Evolutionary conservation across 2,797 vertebrate species (phyloP).

Genomic region (Sandelia bainsii): DNA sequence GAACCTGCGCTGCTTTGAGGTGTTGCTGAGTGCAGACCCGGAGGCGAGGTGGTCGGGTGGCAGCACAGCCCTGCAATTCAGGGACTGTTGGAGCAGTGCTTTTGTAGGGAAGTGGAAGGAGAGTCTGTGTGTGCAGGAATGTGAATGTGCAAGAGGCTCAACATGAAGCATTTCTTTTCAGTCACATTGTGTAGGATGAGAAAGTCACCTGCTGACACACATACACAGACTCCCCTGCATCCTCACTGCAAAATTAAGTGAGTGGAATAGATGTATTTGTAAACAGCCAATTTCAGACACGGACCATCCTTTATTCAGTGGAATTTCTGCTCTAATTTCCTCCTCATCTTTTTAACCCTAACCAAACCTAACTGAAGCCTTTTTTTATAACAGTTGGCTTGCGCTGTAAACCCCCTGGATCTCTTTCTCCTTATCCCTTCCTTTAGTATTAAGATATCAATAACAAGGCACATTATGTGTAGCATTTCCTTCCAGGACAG

Average conservation of each 20-base stretch:
- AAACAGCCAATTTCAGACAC: constrained; percentile 36
- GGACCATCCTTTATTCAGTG: constrained; percentile 21
- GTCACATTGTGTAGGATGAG: constrained; percentile 39
- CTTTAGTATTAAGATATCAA: constrained; percentile 73
- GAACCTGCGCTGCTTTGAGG: constrained; percentile 54
- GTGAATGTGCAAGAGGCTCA: constrained; percentile 44
- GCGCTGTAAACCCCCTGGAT: constrained; percentile 44
- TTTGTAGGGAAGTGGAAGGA: constrained; percentile 49
- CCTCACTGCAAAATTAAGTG: constrained; percentile 45
- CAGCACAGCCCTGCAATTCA: constrained; percentile 61
- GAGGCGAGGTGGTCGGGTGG: constrained; percentile 48
- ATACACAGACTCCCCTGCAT: constrained; percentile 35
- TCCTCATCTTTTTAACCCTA: constrained; percentile 27
- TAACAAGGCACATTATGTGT: constrained; percentile 77
- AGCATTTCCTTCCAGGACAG: constrained; percentile 70
- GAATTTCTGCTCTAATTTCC: constrained; percentile 25
- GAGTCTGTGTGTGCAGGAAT: constrained; percentile 50
- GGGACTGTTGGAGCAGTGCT: constrained; percentile 60
- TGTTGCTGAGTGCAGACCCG: constrained; percentile 54
- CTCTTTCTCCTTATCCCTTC: constrained; percentile 35
- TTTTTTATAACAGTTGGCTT: constrained; percentile 48
- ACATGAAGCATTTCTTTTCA: constrained; percentile 57
- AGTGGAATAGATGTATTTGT: constrained; percentile 43
- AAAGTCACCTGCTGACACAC: constrained; percentile 32
- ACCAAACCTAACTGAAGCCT: constrained; percentile 11